These are phyloP conservation scores for Poecilobothrus nobilitatus DNA, from an alignment of 2,888 invertebrate genomes.

Conservation along the genomic window DNA sequence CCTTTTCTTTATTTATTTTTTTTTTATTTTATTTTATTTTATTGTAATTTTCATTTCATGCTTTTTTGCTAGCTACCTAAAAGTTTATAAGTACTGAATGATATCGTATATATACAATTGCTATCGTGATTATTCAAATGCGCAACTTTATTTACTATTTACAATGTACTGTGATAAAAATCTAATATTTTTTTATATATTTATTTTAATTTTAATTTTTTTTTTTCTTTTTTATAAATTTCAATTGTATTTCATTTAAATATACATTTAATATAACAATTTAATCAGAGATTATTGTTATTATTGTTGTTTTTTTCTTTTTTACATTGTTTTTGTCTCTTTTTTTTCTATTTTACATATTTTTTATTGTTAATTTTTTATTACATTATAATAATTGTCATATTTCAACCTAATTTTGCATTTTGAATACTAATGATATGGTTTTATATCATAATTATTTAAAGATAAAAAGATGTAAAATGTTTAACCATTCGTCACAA, in stretches of 20 bases:
- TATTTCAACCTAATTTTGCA: constrained; percentile 12
- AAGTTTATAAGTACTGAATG: neutral
- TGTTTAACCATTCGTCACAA: neutral
- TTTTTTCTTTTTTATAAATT: too few species aligned
- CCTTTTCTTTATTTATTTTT: too few species aligned
- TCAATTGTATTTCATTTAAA: neutral
- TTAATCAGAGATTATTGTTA: neutral
- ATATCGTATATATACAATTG: neutral
- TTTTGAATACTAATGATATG: constrained; percentile 9
- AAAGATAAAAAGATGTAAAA: neutral
- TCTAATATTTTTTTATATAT: too few species aligned
- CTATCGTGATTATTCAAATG: neutral
- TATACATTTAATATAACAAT: neutral
- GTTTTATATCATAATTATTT: constrained; percentile 6
- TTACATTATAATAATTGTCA: constrained; percentile 8
- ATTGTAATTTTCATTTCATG: too few species aligned
- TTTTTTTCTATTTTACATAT: neutral
- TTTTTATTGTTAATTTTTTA: neutral
- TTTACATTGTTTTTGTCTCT: neutral
- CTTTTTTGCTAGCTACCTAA: too few species aligned
- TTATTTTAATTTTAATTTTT: too few species aligned
- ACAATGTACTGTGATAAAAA: too few species aligned
- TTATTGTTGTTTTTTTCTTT: neutral
- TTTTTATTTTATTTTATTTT: too few species aligned
- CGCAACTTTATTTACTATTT: too few species aligned